These are phyloP conservation scores for Tokudaia muenninki DNA, from an alignment of 2,797 vertebrate genomes.

Conservation along the genomic window DNA sequence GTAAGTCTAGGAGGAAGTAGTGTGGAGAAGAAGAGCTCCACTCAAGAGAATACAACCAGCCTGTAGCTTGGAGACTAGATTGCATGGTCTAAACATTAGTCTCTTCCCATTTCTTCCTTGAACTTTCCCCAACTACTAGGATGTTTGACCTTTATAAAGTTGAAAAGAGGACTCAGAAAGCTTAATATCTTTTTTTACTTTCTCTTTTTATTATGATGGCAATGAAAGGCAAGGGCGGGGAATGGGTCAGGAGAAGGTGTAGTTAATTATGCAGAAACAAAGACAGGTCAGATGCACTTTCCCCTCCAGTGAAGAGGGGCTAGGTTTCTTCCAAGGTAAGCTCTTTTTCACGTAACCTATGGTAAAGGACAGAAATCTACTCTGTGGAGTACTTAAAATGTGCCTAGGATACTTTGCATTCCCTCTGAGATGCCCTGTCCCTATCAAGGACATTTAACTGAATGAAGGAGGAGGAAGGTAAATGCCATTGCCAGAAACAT, in stretches of 20 bases:
- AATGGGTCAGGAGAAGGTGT: background rate
- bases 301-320: background rate
- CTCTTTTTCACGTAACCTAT: background rate
- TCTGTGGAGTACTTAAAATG: background rate
- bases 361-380: background rate
- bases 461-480: background rate
- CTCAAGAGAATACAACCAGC: background rate
- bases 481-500: conserved; percentile 10
- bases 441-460: background rate
- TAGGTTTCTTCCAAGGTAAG: background rate
- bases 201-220: background rate
- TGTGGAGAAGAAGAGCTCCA: background rate
- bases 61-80: background rate
- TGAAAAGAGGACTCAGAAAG: background rate
- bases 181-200: background rate
- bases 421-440: background rate
- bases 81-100: background rate
- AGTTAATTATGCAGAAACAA: conserved; percentile 12
- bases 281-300: background rate
- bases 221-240: background rate
- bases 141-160: conserved; percentile 34
- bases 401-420: background rate
- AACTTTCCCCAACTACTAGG: conserved; percentile 3
- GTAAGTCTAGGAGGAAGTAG: conserved; percentile 26
- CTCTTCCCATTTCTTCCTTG: conserved; percentile 25